A percentile compares a stretch with the other conserved stretches of the same genome.
Conservation (phyloP, 2,888 invertebrate species). For the Orthonevra nobilis region DNA sequence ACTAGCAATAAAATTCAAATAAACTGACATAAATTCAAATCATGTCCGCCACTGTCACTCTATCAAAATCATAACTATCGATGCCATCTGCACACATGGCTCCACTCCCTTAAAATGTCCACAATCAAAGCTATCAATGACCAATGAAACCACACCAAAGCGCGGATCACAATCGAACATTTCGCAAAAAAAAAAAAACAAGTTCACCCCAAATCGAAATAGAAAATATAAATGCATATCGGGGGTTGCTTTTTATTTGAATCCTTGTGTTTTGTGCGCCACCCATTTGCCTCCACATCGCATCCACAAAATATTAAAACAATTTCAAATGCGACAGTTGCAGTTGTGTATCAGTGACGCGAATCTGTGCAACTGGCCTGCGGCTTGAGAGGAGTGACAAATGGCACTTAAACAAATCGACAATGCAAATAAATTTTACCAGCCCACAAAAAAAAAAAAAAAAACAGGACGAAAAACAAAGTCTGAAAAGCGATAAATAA, state of each 20-base stretch:
- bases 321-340: slow-evolving; percentile 9
- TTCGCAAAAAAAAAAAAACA: too few species aligned
- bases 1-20: too few species aligned
- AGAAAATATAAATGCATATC: not conserved
- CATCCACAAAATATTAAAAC: not conserved
- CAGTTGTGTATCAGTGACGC: slow-evolving; percentile 7
- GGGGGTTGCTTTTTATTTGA: slow-evolving; percentile 4
- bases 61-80: slow-evolving; percentile 30
- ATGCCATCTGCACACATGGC: not conserved
- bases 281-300: too few species aligned
- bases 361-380: not conserved
- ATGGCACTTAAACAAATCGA: slow-evolving; percentile 36
- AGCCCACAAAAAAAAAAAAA: slow-evolving; percentile 6
- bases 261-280: too few species aligned
- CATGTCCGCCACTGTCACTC: slow-evolving; percentile 13
- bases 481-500: slow-evolving; percentile 56
- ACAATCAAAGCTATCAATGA: not conserved
- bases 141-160: not conserved
- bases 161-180: not conserved
- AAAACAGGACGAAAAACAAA: not conserved
- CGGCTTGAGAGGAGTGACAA: slow-evolving; percentile 42
- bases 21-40: too few species aligned
- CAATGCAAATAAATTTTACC: slow-evolving; percentile 52
- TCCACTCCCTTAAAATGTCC: too few species aligned
- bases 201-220: not conserved